Conservation (phyloP, 1,140 invertebrate species). For the Pinna nobilis region DNA sequence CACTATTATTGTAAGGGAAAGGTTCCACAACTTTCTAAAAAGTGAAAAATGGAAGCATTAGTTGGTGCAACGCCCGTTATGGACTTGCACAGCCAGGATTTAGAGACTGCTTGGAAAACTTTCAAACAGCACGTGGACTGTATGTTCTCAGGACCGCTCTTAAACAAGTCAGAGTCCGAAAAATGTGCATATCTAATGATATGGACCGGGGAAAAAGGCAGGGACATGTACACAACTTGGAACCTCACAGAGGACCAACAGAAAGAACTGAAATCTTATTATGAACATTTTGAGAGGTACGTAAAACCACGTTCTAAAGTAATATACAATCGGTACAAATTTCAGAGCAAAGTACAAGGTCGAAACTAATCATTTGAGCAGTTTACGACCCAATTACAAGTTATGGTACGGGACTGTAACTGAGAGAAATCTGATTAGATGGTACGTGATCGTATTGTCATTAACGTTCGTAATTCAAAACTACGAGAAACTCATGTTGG, state of each 20-base stretch:
- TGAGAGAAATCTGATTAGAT: constrained; percentile 34
- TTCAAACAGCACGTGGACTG: constrained; percentile 32
- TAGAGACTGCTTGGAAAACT: constrained; percentile 13
- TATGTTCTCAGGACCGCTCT: constrained; percentile 23
- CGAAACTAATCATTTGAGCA: constrained; percentile 33
- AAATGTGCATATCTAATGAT: constrained; percentile 30
- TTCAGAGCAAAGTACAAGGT: constrained; percentile 7
- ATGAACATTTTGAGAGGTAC: constrained; percentile 5
- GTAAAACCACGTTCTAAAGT: constrained; percentile 29
- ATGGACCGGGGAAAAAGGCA: constrained; percentile 25
- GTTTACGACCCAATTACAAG: constrained; percentile 25
- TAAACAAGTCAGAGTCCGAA: not conserved
- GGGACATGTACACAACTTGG: constrained; percentile 30
- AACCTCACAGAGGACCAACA: constrained; percentile 19
- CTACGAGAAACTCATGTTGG: constrained; percentile 7
- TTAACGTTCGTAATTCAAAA: constrained; percentile 23
- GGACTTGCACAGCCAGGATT: not conserved
- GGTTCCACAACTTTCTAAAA: too few relatives aligned
- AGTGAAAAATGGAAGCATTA: not conserved
- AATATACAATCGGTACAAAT: constrained; percentile 22
- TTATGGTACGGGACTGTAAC: constrained; percentile 32
- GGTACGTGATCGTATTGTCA: constrained; percentile 40
- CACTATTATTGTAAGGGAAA: too few relatives aligned
- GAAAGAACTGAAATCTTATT: constrained; percentile 22
- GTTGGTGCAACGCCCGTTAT: not conserved